Percentiles rank a stretch among this genome's conserved stretches.
Conservation (phyloP, 2,113 vertebrate genomes). For the Turnix velox region DNA sequence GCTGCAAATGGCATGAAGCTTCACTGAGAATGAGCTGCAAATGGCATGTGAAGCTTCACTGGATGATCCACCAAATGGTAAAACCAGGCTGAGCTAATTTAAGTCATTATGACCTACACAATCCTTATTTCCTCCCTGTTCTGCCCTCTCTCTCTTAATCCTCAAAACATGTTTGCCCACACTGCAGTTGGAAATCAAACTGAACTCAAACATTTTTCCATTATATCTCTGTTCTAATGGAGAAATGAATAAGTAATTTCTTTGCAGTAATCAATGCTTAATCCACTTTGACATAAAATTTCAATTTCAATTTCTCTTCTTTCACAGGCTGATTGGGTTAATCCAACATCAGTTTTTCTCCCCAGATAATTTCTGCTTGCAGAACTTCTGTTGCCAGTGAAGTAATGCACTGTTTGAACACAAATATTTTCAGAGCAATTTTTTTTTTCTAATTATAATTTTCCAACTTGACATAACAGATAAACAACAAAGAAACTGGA, state of each 20-base stretch:
- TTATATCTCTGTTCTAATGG: not conserved
- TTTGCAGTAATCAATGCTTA: no score
- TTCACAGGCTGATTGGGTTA: not conserved
- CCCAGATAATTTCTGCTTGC: not conserved
- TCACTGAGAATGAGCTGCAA: not conserved
- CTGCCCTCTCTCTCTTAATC: not conserved
- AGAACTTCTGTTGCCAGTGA: not conserved
- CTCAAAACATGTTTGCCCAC: not conserved
- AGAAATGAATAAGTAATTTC: not conserved
- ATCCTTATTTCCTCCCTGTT: not conserved
- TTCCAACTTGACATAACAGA: not conserved
- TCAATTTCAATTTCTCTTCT: no score
- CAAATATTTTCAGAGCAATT: not conserved
- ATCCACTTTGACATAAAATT: no score
- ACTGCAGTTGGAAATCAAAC: not conserved
- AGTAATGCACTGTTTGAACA: not conserved
- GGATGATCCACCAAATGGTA: not conserved
- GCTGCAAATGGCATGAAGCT: not conserved
- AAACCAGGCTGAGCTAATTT: not conserved
- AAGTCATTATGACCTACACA: not conserved
- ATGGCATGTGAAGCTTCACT: not conserved
- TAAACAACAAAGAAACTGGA: not conserved
- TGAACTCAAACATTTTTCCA: not conserved
- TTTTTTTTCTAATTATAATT: not conserved
- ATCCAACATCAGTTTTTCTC: not conserved